Percentiles rank a stretch among this genome's conserved stretches.
phyloP scores from a whole-genome alignment of 2,113 vertebrate genomes.

The Eupsittula cactorum region DNA sequence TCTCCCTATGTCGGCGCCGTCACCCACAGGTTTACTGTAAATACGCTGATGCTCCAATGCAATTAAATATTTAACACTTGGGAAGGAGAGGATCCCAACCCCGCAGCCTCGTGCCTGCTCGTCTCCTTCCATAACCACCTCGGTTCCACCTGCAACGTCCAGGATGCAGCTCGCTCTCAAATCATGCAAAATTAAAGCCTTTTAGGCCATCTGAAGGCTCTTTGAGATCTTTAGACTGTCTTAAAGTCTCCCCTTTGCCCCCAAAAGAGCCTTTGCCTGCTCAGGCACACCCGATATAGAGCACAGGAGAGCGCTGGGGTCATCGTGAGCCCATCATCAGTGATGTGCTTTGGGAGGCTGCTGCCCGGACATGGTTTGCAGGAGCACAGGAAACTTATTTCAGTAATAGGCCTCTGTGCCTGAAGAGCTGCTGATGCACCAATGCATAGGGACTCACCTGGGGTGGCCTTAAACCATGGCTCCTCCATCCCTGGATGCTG shows the following conservation, averaged over 20 bases:
- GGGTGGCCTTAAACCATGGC: fast-evolving
- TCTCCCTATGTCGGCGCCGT: not conserved
- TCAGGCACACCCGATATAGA: not conserved
- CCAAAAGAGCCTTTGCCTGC: not conserved
- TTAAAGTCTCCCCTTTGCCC: not conserved
- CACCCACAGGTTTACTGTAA: conserved; percentile 49
- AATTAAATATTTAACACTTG: conserved; percentile 53
- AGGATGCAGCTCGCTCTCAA: not conserved
- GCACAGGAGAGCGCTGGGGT: not conserved
- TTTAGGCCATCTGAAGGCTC: not conserved
- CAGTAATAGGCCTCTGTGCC: not conserved
- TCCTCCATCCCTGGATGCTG: fast-evolving
- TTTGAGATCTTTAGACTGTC: not conserved
- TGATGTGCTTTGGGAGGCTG: not conserved
- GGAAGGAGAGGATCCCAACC: not conserved
- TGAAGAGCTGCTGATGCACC: not conserved
- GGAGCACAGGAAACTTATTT: not conserved
- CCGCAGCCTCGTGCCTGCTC: not conserved
- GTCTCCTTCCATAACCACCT: not conserved
- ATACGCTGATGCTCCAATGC: not conserved
- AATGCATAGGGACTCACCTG: not conserved
- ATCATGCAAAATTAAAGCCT: conserved; percentile 22
- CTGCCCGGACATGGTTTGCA: not conserved
- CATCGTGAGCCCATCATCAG: not conserved
- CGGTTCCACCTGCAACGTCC: not conserved